Base-by-base conservation (phyloP, 64 coral and sea anemone genomes). In the Trachythela sp. region DNA sequence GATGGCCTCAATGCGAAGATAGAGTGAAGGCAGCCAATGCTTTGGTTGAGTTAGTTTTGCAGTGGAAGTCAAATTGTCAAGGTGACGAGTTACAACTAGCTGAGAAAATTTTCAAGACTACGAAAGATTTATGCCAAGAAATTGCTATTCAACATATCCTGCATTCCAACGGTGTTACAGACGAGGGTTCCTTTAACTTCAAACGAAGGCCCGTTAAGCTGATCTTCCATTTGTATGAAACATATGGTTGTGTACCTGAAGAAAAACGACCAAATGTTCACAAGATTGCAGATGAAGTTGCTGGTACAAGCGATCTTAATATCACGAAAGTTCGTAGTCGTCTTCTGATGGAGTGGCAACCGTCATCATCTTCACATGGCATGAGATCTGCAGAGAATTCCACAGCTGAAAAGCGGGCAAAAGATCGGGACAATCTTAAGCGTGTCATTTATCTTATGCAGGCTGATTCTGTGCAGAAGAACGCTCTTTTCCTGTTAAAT, bases 351-450 rank as follows among this genome's bases (percentile, higher is more conserved):
- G 37, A 35, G 37, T 80, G 75, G 75, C 75, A 37, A 37, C 75
- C 31, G 33, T 80, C 75, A 18, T 35, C 30, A 13, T 39, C 31
- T 80, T 39, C 31, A 15, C 33, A 29, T 18, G 37, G 75, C 30
- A 35, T 80, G 13, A 80, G 75, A 80, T 30, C 75, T 39, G 75
- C 33, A 30, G 75, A 80, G 75, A 6, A 80, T 80, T 80, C 75
- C 75, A 80, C 33, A 35, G 31, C 10, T 35, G 75, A 80, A 35
- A 80, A 37, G 31, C 31, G 20, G 13, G 75, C 34, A 35, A 80
- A 80, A 35, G 75, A 80, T 80, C 75, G 30, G 31, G 75, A 80
- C 13, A 30, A 80, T 39, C 37, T 80, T 15, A 80, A 80, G 30
- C 31, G 75, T 13, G 75, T 80, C 15, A 18, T 80, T 5, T 80